Evolutionary conservation across 37 sponge, comb jelly and placozoan species (phyloP), one percentile per base, ranked within the genome.

Genomic region (Crambe crambe): DNA sequence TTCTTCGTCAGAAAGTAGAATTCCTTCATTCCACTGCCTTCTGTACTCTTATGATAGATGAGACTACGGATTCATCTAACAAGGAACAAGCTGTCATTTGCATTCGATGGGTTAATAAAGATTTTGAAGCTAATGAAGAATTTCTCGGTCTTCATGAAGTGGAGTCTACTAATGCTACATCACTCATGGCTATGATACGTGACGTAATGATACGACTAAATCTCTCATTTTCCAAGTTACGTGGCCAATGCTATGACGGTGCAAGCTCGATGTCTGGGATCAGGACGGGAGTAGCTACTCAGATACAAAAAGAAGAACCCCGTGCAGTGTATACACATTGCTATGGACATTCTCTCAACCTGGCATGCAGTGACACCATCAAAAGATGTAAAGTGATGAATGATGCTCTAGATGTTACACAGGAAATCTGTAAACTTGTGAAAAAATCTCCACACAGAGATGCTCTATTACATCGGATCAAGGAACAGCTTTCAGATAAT

Each of bases 181-280:
- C 74, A 36, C 23, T 88, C 25, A 39, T 88, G 26, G 65, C 63
- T 20, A 60, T 59, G 22, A 76, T 87, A 58, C 51, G 51, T 42
- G 83, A 88, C 56, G 76, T 66, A 23, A 20, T 82, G 54, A 15
- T 61, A n/a, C 54, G 78, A 36, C 26, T 82, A 10, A 87, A 87
- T 39, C 51, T 80, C 4, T 17, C 70, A 44, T 9, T 87, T 6
- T 65, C 22, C 30, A 74, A 80, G 37, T 81, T 20, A n/a, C 42
- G 66, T 12, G 67, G 88, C 10, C 83, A 87, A 66, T 87, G 88
- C 66, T 82, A 87, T 60, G 78, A 87, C 77, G 88, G 78, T 26
- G 87, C 71, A n/a, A n/a, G n/a, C n/a, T n/a, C n/a, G n/a, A n/a
- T n/a, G n/a, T 1, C 57, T 39, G 87, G 87, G n/a, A n/a, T 4